Conservation (phyloP, 1,140 invertebrate genomes). For the Eueides isabella region DNA sequence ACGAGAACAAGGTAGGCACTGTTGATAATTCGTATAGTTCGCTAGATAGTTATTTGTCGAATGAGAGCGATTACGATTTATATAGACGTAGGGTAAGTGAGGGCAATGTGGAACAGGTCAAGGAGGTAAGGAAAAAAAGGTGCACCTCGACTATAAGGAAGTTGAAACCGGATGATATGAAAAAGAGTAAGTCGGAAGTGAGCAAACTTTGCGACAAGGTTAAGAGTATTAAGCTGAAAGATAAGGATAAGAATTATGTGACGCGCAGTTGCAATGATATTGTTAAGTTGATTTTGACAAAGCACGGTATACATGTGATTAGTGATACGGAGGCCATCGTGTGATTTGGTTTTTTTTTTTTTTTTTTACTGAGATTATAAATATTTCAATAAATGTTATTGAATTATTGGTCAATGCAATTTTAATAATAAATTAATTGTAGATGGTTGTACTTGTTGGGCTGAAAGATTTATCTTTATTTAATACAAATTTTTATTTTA, state of each 20-base stretch:
- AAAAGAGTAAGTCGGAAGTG: constrained; percentile 71
- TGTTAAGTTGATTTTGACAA: constrained; percentile 87
- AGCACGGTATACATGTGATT: constrained; percentile 89
- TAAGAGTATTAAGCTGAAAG: constrained; percentile 69
- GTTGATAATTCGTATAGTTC: constrained; percentile 54
- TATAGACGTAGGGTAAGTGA: constrained; percentile 68
- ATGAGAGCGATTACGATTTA: constrained; percentile 60
- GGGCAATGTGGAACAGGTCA: constrained; percentile 55
- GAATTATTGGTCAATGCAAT: too few relatives aligned
- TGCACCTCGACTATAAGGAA: constrained; percentile 71
- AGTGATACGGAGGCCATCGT: constrained; percentile 89
- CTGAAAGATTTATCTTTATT: too few relatives aligned
- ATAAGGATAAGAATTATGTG: constrained; percentile 67
- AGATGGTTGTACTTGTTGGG: too few relatives aligned
- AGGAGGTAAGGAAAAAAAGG: constrained; percentile 55
- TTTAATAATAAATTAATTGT: too few relatives aligned
- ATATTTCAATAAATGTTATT: not conserved
- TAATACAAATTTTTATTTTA: too few relatives aligned
- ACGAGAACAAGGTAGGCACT: constrained; percentile 79
- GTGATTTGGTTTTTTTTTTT: constrained; percentile 59
- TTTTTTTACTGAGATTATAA: not conserved
- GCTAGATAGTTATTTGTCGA: constrained; percentile 64
- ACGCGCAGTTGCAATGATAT: constrained; percentile 85
- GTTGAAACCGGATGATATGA: constrained; percentile 64
- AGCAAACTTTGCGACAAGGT: constrained; percentile 73